These are phyloP conservation scores for Climacteris rufus DNA, from an alignment of 2,113 vertebrate species.

Conservation along the genomic window DNA sequence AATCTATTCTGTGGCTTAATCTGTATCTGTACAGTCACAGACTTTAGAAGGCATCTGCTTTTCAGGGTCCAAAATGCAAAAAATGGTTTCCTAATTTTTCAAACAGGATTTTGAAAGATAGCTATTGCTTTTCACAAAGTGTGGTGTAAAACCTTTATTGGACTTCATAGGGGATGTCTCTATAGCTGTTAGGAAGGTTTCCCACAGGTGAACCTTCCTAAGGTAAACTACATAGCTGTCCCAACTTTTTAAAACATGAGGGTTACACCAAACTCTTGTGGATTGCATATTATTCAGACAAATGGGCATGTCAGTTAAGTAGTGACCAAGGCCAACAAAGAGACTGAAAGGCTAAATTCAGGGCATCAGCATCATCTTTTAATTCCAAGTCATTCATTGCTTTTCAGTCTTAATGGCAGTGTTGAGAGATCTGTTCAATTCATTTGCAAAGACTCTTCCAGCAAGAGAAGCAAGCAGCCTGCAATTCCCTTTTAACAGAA, in stretches of 20 bases:
- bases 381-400: background rate
- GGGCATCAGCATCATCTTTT: background rate
- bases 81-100: background rate
- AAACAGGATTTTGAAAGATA: background rate
- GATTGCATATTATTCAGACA: background rate
- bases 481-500: background rate
- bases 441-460: background rate
- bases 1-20: background rate
- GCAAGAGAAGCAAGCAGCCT: background rate
- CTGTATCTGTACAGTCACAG: background rate
- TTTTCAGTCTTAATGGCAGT: background rate
- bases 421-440: background rate
- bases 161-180: background rate
- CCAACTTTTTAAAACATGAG: background rate
- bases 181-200: background rate
- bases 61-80: background rate
- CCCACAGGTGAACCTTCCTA: background rate
- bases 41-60: background rate
- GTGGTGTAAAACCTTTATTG: background rate
- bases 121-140: background rate
- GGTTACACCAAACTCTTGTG: background rate
- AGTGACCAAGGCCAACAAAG: background rate
- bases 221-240: background rate
- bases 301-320: background rate
- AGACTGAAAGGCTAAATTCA: background rate